Evolutionary conservation across 2,797 vertebrate species (phyloP), one percentile per base, ranked within the genome.

Genomic region (Aselliscus stoliczkanus): DNA sequence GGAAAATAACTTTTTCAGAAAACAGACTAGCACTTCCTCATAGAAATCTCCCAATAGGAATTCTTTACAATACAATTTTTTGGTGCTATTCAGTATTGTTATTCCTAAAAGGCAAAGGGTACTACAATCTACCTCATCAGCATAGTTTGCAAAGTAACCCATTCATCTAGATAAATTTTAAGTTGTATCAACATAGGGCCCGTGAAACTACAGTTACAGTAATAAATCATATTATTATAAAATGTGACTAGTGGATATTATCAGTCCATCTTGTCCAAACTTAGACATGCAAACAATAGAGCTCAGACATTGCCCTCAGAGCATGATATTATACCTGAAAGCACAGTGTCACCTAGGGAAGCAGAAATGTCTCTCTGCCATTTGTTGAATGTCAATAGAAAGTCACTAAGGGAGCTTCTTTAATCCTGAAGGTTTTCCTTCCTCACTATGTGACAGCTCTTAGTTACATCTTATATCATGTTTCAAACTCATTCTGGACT

Each of bases 71-170:
- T 52, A 58, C 37, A 77, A 58, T 62, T 94, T 39, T 73, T 8
- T 72, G 34, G 72, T 88, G 56, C 18, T 34, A 56, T 79, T 72
- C 42, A 12, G 90, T 87, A 37, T 60, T 37, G 23, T 60, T 60
- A 12, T 81, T 84, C 54, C 97, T 84, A 96, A 96, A 96, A 95
- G 83, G 90, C 95, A 2, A 21, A 17, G 13, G 87, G 97, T 90
- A 97, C 92, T 34, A 90, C 54, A 70, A 56, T 20, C 76, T 54
- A 34, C 2, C 21, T 50, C 39, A 44, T 52, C 21, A 34, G 27
- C 64, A 52, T 27, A 86, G 84, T 96, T 72, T 82, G 75, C 0
- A 4, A 76, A 91, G 62, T 90, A 90, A 94, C 14, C 94, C 80
- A 91, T 80, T 93, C 56, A 77, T 80, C 54, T 90, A 60, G 72